Evolutionary conservation across 2,113 vertebrate species (phyloP), one percentile per base, ranked within the genome.

Genomic region (Elanoides forficatus): DNA sequence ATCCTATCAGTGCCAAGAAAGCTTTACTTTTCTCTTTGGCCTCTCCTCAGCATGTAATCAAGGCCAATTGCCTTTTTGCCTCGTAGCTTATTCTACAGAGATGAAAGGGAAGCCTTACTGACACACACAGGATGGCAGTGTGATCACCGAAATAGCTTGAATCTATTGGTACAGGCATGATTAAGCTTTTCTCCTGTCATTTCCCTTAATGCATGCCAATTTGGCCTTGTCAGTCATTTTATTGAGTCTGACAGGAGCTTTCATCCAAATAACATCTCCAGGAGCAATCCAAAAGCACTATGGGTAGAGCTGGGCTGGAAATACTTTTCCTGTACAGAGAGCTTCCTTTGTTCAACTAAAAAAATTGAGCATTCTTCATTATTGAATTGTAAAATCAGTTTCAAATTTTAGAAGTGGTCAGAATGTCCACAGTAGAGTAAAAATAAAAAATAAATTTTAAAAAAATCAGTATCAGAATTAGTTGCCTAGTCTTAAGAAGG

Each of bases 131-230:
- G 95, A 93, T 62, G 68, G 90, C 92, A 95, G 68, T 58, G 63
- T 73, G 83, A 94, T 94, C 92, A 73, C 68, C 34, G 0, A 76
- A 93, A 88, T 63, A 86, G 48, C 83, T 89, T 73, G 45, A 73
- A 34, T 94, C 86, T 84, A 86, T 91, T 42, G 93, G 86, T 93
- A 91, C 26, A 81, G 63, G 58, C 86, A 88, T 93, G 87, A 95
- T 97, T 94, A 97, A 95, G 80, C 48, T 94, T 91, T 88, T 76
- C 71, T 91, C 76, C 71, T 95, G 81, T 93, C 93, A 66, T 89
- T 93, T 94, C 55, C 63, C 76, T 93, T 93, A 94, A 95, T 86
- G 68, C 59, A 76, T 91, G 86, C 93, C 92, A 95, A 81, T 95
- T 94, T 95, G 92, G 86, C 63, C 83, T 84, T 89, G 83, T 93